A percentile compares a stretch with the other conserved stretches of the same genome.
phyloP scores from a whole-genome alignment of 2,113 vertebrate genomes.

The Antennarius striatus region DNA sequence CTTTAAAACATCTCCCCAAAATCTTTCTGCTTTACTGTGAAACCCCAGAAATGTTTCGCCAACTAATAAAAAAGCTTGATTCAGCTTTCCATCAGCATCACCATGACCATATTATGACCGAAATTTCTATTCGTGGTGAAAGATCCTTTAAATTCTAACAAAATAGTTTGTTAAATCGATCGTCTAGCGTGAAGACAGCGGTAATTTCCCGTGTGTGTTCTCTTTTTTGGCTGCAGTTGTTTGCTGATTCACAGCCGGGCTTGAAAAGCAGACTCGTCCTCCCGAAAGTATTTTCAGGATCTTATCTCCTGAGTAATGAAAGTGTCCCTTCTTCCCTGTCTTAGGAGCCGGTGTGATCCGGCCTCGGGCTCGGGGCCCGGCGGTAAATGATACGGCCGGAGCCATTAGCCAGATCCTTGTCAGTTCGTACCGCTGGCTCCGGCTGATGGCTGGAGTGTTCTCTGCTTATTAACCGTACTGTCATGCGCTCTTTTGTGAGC shows the following conservation, averaged over 20 bases:
- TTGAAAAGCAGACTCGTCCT: slow-evolving; percentile 23
- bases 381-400: slow-evolving; percentile 59
- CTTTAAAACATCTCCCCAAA: no score
- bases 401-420: slow-evolving; percentile 70
- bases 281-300: slow-evolving; percentile 38
- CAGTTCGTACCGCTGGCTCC: slow-evolving; percentile 55
- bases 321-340: slow-evolving; percentile 33
- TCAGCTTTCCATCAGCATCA: no score
- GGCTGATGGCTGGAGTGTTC: slow-evolving; percentile 59
- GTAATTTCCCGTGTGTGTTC: slow-evolving; percentile 42
- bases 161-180: slow-evolving; percentile 36
- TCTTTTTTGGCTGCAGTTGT: slow-evolving; percentile 15
- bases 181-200: slow-evolving; percentile 1
- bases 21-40: no score
- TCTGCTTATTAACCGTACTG: slow-evolving; percentile 65
- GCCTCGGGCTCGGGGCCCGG: slow-evolving; percentile 34
- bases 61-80: no score
- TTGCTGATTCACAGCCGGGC: slow-evolving; percentile 23
- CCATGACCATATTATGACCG: no score
- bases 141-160: slow-evolving; percentile 1
- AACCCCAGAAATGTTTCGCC: no score
- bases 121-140: no score
- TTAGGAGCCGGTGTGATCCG: slow-evolving; percentile 32
- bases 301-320: slow-evolving; percentile 54
- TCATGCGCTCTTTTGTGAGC: slow-evolving; percentile 60